Evolutionary conservation across 2,113 vertebrate species (phyloP).

Genomic region (Pelvicachromis taeniatus): DNA sequence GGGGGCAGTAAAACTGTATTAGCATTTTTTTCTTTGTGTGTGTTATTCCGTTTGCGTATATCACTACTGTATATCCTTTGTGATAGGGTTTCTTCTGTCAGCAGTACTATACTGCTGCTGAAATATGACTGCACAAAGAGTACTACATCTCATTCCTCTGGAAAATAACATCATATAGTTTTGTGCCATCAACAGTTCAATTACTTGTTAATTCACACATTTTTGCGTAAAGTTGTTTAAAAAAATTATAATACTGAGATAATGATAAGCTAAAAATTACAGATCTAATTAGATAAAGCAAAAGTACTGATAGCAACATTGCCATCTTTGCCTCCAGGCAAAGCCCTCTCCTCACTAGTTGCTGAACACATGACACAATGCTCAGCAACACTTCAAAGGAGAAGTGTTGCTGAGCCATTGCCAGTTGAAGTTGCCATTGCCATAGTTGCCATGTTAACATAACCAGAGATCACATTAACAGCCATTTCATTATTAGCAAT

Average conservation of each 20-base stretch:
- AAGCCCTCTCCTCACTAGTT: not conserved
- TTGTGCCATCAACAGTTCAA: not conserved
- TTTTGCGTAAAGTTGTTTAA: not conserved
- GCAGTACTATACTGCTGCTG: not conserved
- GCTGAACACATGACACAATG: not conserved
- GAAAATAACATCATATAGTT: not conserved
- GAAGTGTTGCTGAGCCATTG: too few relatives aligned
- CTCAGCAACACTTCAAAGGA: not conserved
- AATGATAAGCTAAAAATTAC: not conserved
- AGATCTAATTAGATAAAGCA: not conserved
- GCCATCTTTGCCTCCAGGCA: not conserved
- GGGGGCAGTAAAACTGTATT: not conserved
- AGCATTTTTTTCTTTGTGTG: not conserved
- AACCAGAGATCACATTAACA: not conserved
- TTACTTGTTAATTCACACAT: not conserved
- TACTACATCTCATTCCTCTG: not conserved
- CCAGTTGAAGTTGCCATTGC: too few relatives aligned
- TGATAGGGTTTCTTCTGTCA: not conserved
- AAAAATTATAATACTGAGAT: not conserved
- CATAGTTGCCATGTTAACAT: too few relatives aligned
- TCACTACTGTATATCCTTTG: not conserved
- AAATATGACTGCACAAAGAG: not conserved
- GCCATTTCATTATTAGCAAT: not conserved
- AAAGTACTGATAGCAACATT: not conserved
- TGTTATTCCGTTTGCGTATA: not conserved